Conservation (phyloP, 2,797 vertebrate species). For the Megaceryle alcyon region DNA sequence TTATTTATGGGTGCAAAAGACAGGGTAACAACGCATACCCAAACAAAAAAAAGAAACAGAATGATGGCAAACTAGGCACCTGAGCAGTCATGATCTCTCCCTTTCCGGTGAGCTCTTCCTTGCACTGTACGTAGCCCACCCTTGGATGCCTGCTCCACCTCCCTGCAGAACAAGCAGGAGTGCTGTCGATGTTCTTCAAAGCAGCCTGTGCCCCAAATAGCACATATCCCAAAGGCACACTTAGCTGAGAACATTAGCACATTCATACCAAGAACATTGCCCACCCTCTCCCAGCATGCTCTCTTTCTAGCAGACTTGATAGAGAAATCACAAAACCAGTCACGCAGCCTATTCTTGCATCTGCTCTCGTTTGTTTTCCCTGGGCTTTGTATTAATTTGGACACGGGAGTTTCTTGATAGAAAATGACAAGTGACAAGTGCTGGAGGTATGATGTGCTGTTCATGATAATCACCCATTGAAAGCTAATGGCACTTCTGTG, state of each 20-base stretch:
- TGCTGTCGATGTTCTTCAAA: not conserved
- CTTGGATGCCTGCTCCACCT: not conserved
- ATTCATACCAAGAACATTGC: not conserved
- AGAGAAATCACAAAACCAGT: conserved; percentile 7
- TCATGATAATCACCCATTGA: not conserved
- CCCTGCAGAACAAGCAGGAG: not conserved
- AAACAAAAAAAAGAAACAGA: not conserved
- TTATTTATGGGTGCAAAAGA: not conserved
- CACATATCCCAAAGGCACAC: conserved; percentile 17
- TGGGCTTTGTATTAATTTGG: not conserved
- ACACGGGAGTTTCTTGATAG: not conserved
- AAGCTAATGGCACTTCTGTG: not conserved
- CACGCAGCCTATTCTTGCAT: not conserved
- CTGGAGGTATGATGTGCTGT: not conserved
- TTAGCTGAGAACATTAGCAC: not conserved
- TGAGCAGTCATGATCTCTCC: not conserved
- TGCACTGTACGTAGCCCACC: rapidly evolving
- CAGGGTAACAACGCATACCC: not conserved
- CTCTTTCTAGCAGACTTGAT: not conserved
- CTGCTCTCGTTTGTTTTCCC: not conserved
- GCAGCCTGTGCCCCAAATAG: not conserved
- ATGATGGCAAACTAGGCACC: not conserved
- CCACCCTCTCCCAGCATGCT: not conserved
- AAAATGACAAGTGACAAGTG: not conserved
- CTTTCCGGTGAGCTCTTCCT: not conserved